Evolutionary conservation across 2,888 invertebrate species (phyloP), one percentile per base, ranked within the genome.

Genomic region (Tetropium fuscum): DNA sequence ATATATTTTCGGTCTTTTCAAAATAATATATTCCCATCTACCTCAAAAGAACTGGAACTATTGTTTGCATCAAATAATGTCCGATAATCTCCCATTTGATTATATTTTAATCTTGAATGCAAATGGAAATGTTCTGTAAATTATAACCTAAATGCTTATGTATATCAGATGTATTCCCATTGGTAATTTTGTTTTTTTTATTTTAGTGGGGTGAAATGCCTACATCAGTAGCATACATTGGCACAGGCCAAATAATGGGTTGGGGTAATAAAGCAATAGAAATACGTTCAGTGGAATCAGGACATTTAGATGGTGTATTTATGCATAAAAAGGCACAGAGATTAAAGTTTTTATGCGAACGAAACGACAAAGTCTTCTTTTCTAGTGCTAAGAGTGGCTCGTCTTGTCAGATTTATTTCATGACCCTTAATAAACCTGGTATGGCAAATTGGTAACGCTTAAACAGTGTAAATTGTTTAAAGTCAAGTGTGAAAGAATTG

Each of bases 181-280:
- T n/a, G n/a, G n/a, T n/a, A n/a, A 20, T 22, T 43, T 11, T 30
- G 4, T 8, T 11, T 20, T 25, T 20, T 71, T 74, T 65, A 80
- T 84, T 78, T 15, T 89, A 99, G 88, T 99, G 99, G 99, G 99
- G 99, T 64, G 99, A 99, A 84, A 95, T 98, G 93, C 99, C 99
- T 41, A 98, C 98, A 64, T 95, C 95, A 32, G 96, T 96, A 68
- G 98, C 99, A 53, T 99, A 97, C 84, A 99, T 99, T 78, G 98
- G 98, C 72, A 99, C 98, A 53, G 98, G 98, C 70, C 98, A 99
- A 84, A 97, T 99, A 75, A 99, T 99, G 98, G 99, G 98, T 51
- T 99, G 99, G 99, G 99, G 99, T 80, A 98, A 99, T 86, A 99
- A 99, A 86, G 99, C 99, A 74, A 99, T 99, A 80, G 99, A 99